Evolutionary conservation across 2,888 invertebrate species (phyloP).

Genomic region (Oscheius onirici): DNA sequence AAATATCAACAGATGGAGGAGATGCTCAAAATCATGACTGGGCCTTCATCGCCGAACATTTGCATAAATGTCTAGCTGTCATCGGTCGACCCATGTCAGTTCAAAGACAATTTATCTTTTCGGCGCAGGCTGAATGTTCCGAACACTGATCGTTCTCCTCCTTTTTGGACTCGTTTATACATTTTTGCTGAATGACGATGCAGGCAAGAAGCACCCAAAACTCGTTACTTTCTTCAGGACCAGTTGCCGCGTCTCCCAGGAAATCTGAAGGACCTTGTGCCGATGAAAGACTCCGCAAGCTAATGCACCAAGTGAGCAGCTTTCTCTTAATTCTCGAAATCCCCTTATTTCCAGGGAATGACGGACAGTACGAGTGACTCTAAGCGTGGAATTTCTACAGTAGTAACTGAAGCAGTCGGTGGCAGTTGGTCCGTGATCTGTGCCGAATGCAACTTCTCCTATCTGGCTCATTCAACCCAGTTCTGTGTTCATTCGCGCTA

Average conservation of each 20-base stretch:
- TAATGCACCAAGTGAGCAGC: constrained; percentile 41
- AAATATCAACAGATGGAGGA: no score
- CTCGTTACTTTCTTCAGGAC: not conserved
- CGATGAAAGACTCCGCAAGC: constrained; percentile 46
- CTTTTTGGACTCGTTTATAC: no score
- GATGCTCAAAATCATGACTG: no score
- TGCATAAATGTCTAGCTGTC: no score
- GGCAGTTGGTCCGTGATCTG: constrained; percentile 49
- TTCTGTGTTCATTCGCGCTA: constrained; percentile 49
- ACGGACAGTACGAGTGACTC: constrained; percentile 40
- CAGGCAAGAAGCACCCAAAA: not conserved
- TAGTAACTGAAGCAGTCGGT: constrained; percentile 35
- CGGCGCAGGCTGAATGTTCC: not conserved
- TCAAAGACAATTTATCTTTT: not conserved
- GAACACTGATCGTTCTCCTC: not conserved
- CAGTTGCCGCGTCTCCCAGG: constrained; percentile 14
- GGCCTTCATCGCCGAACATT: no score
- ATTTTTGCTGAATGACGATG: not conserved
- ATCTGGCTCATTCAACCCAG: constrained; percentile 44
- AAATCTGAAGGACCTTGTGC: constrained; percentile 41
- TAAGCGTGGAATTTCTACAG: constrained; percentile 36
- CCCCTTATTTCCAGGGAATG: constrained; percentile 41
- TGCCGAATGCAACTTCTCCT: constrained; percentile 49
- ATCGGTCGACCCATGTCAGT: no score
- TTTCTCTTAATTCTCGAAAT: no score